Evolutionary conservation across 2,888 invertebrate species (phyloP).

Genomic region (Malthinus flaveolus): DNA sequence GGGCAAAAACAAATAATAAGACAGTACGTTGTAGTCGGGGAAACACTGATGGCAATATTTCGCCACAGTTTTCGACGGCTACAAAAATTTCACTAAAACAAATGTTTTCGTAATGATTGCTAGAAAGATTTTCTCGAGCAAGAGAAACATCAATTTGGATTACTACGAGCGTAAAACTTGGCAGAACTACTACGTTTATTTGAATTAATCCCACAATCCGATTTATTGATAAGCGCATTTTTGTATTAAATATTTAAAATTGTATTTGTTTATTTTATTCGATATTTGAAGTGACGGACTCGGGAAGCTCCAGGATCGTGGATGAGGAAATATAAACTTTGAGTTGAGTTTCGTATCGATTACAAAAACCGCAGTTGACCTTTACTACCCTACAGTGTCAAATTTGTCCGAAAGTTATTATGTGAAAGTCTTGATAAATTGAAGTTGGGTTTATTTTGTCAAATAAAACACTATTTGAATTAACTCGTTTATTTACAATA

Average conservation of each 20-base stretch:
- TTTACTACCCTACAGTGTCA: slow-evolving; percentile 18
- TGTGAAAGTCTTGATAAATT: not conserved
- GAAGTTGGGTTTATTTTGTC: too few species aligned
- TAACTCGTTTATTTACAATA: too few species aligned
- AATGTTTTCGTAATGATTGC: too few species aligned
- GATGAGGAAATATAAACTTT: slow-evolving; percentile 11
- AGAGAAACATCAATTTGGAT: slow-evolving; percentile 4
- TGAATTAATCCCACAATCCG: not conserved
- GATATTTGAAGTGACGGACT: not conserved
- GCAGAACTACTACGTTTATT: not conserved
- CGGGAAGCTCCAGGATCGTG: not conserved
- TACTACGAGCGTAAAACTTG: not conserved
- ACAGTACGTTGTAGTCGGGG: too few species aligned
- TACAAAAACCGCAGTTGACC: slow-evolving; percentile 21
- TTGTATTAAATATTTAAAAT: not conserved
- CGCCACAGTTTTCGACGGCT: too few species aligned
- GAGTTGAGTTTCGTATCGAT: slow-evolving; percentile 19
- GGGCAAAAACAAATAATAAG: too few species aligned
- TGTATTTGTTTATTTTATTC: not conserved
- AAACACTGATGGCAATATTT: too few species aligned
- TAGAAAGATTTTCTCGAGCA: not conserved
- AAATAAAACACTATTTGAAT: too few species aligned
- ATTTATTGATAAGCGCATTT: not conserved
- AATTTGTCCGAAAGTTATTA: slow-evolving; percentile 7
- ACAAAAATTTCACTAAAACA: too few species aligned